phyloP scores from a whole-genome alignment of 2,888 invertebrate genomes.

The Barypeithes pellucidus region DNA sequence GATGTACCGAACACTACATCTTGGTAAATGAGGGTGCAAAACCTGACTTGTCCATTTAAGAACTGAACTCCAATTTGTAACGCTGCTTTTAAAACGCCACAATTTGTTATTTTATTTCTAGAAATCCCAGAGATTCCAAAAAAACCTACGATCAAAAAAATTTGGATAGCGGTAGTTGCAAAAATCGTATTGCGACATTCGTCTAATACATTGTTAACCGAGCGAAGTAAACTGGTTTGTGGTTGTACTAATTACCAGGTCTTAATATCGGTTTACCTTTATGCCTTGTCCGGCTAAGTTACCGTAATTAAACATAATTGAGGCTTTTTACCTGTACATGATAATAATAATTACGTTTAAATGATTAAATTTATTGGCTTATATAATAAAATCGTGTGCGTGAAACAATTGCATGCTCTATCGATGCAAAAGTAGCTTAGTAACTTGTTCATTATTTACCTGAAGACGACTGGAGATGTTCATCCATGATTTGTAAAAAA shows the following conservation, averaged over 20 bases:
- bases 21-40: too few species aligned
- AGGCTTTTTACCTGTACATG: conserved; percentile 51
- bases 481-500: too few species aligned
- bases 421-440: background rate
- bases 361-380: conserved; percentile 48
- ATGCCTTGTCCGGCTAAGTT: conserved; percentile 52
- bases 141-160: background rate
- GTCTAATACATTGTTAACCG: conserved; percentile 9
- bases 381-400: conserved; percentile 28
- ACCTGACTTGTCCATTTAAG: too few species aligned
- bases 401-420: conserved; percentile 3
- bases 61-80: too few species aligned
- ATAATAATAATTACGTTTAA: conserved; percentile 52
- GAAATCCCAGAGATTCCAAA: too few species aligned
- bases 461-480: too few species aligned
- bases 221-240: conserved; percentile 46
- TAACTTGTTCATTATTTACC: too few species aligned
- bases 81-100: too few species aligned
- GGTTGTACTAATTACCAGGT: conserved; percentile 53
- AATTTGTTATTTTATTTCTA: too few species aligned
- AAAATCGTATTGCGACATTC: background rate
- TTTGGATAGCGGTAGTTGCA: background rate
- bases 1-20: too few species aligned
- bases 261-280: conserved; percentile 56
- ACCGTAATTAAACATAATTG: conserved; percentile 55